Percentiles rank a stretch among this genome's conserved stretches.
Evolutionary conservation across 2,113 vertebrate species (phyloP).

Genomic region (Ploceus nigricollis): DNA sequence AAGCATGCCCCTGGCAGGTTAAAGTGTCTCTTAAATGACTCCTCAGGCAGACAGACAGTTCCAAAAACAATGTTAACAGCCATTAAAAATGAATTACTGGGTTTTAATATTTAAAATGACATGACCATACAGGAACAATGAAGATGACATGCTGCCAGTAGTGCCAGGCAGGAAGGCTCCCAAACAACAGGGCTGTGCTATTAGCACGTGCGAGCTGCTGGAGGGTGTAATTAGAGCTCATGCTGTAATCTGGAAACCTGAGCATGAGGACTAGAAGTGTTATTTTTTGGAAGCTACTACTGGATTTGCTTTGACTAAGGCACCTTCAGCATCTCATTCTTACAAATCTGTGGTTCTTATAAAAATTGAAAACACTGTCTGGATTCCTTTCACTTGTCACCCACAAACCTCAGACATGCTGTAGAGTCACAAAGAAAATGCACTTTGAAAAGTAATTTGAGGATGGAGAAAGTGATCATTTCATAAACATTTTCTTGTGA

Average conservation of each 20-base stretch:
- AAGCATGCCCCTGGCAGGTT: slow-evolving; percentile 39
- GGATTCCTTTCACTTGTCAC: neutral
- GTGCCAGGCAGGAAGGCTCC: slow-evolving; percentile 27
- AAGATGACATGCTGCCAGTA: neutral
- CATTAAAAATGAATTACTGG: slow-evolving; percentile 62
- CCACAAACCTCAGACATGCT: neutral
- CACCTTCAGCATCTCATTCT: neutral
- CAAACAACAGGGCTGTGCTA: neutral
- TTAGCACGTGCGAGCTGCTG: neutral
- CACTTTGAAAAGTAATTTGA: neutral
- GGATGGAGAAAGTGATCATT: neutral
- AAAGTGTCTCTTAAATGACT: slow-evolving; percentile 51
- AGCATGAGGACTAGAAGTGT: neutral
- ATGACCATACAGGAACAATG: slow-evolving; percentile 32
- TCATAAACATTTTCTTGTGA: neutral
- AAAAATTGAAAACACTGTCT: neutral
- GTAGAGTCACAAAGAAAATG: neutral
- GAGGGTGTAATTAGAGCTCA: neutral
- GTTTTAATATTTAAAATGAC: slow-evolving; percentile 59
- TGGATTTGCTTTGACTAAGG: neutral
- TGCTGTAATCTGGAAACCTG: neutral
- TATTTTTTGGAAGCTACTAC: neutral
- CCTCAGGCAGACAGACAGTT: slow-evolving; percentile 47
- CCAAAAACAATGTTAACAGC: slow-evolving; percentile 59
- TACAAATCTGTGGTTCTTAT: neutral